These are phyloP conservation scores for Drosophila macrospina DNA, from an alignment of 2,888 invertebrate species.

Conservation along the genomic window DNA sequence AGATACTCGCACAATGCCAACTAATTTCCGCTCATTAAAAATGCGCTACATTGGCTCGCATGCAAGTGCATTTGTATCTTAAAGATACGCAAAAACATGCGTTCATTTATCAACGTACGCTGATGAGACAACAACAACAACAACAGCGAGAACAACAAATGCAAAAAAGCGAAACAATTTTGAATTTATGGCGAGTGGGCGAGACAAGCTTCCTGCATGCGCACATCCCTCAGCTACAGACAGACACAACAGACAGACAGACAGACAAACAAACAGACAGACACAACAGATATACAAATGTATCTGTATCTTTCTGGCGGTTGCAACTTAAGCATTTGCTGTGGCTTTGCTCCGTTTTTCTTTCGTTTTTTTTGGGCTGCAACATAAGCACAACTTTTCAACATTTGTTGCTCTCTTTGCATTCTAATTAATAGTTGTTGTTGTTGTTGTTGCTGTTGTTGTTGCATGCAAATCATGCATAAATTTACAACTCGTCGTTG, in stretches of 20 bases:
- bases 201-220: conserved; percentile 65
- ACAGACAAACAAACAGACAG: not conserved
- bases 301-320: conserved; percentile 12
- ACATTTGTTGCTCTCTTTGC: conserved; percentile 38
- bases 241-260: not conserved
- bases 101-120: conserved; percentile 63
- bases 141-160: too few species aligned
- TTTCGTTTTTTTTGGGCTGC: conserved; percentile 14
- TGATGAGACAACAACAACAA: conserved; percentile 16
- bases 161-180: conserved; percentile 38
- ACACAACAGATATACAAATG: conserved; percentile 25
- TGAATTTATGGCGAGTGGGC: conserved; percentile 72
- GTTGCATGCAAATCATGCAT: conserved; percentile 70
- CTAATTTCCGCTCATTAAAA: conserved; percentile 79
- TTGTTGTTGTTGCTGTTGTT: conserved; percentile 35
- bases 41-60: conserved; percentile 54
- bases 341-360: not conserved
- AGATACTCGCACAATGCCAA: conserved; percentile 63
- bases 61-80: conserved; percentile 65
- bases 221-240: conserved; percentile 38
- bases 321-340: conserved; percentile 21
- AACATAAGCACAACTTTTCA: conserved; percentile 33
- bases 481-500: conserved; percentile 51
- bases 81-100: conserved; percentile 73
- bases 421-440: conserved; percentile 60